Evolutionary conservation across 2,888 invertebrate genomes (phyloP), one percentile per base, ranked within the genome.

Genomic region (Selenia dentaria): DNA sequence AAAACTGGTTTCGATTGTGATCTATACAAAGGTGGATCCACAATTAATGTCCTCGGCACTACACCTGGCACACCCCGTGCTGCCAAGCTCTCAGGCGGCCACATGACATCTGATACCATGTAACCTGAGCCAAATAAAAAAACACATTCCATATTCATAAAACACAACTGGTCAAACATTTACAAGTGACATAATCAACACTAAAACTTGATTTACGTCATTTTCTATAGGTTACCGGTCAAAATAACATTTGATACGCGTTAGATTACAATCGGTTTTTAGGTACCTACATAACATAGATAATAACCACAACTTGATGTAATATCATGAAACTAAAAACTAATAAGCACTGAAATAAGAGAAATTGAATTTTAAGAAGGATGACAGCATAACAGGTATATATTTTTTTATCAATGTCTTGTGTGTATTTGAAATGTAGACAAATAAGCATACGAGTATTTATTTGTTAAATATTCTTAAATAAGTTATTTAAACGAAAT

Each of bases 1-100:
- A 83, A 83, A 90, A 90, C 89, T 69, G 83, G 89, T 89, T 87
- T 64, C 76, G 88, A 90, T 89, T 86, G 82, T 87, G 83, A 90
- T 89, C 88, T 84, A 82, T 79, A 83, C 82, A 79, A 78, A 74
- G 83, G 72, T 79, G 82, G 81, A 79, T 77, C 79, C 68, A 81
- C 80, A 83, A 85, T 84, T 85, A 83, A 86, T 86, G 79, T 77
- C 73, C 70, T 48, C 41, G 9, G n/a, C 67, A 66, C 64, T 78
- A 66, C 87, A 87, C 87, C 86, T 88, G 88, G 86, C 81, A 34
- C 40, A 33, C 37, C 47, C 47, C 41, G 32, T 11, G 10, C 32
- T 20, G 31, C 2, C 44, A 16, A 34, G 34, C 41, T 11, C 25
- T 18, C 32, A 35, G 68, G 67, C 53, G 22, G 22, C 8, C 22